A percentile compares a stretch with the other conserved stretches of the same genome.
These are phyloP conservation scores for Perodicticus potto DNA, from an alignment of 2,797 vertebrate species.

Conservation along the genomic window DNA sequence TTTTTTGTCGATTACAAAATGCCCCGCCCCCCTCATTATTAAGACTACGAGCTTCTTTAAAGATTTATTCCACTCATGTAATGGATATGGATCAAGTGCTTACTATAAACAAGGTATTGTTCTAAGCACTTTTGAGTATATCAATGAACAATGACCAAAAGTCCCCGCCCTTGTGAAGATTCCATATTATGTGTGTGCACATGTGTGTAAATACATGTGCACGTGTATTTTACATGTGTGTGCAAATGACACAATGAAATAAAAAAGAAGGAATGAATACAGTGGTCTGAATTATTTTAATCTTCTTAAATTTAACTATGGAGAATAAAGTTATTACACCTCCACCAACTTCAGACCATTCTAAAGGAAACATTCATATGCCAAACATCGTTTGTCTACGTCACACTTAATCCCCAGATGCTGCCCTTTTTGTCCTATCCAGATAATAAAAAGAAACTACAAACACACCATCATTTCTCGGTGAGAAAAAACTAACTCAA, in stretches of 20 bases:
- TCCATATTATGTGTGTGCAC: background rate
- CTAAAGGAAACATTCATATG: conserved; percentile 36
- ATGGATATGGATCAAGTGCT: background rate
- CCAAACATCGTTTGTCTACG: background rate
- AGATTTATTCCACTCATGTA: background rate
- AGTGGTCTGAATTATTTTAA: background rate
- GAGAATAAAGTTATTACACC: background rate
- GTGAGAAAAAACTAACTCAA: conserved; percentile 55
- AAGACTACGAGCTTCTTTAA: background rate
- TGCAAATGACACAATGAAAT: background rate
- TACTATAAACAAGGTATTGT: background rate
- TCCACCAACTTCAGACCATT: background rate
- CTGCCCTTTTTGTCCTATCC: conserved; percentile 33
- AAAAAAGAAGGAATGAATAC: background rate
- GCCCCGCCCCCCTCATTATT: background rate
- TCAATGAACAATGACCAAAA: background rate
- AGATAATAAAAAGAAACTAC: background rate
- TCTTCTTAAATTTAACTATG: background rate
- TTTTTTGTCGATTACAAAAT: background rate
- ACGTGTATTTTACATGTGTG: background rate
- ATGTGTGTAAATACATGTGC: background rate
- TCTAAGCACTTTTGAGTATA: background rate
- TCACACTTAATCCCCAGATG: background rate
- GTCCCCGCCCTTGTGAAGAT: background rate
- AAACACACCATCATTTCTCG: background rate